A percentile compares a stretch with the other conserved stretches of the same genome.
phyloP scores from a whole-genome alignment of 2,888 invertebrate species.

The Omphaloscelis lunosa region DNA sequence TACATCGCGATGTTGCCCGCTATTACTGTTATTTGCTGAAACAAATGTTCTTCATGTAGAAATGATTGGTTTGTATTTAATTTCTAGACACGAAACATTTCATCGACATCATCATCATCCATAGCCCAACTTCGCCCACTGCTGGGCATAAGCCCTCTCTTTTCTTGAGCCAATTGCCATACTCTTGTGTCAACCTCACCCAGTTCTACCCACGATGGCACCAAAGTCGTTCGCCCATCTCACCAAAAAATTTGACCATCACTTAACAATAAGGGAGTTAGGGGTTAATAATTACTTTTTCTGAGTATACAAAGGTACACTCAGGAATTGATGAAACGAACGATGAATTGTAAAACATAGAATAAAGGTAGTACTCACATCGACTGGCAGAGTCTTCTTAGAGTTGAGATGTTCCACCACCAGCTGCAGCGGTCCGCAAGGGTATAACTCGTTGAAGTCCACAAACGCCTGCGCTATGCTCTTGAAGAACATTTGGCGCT shows the following conservation, averaged over 20 bases:
- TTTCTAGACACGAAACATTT: not conserved
- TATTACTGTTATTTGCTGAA: slow-evolving; percentile 93
- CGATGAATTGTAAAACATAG: not conserved
- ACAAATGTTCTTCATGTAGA: not conserved
- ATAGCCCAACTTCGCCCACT: not conserved
- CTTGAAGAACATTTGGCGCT: slow-evolving; percentile 96
- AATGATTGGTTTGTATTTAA: not conserved
- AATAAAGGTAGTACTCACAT: slow-evolving; percentile 73
- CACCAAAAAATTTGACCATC: not conserved
- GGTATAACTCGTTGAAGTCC: slow-evolving; percentile 99
- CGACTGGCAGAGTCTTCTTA: slow-evolving; percentile 87
- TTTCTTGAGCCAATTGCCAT: not conserved
- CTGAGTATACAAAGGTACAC: not conserved
- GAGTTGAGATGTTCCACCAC: slow-evolving; percentile 93
- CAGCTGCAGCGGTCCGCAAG: slow-evolving; percentile 97
- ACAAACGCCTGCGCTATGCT: slow-evolving; percentile 98
- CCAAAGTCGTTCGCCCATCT: not conserved
- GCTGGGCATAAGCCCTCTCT: no score
- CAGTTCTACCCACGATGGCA: not conserved
- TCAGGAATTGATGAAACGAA: not conserved
- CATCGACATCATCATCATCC: not conserved
- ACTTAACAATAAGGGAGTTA: not conserved
- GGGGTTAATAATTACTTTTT: not conserved
- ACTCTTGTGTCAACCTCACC: not conserved
- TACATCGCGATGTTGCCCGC: slow-evolving; percentile 98